Evolutionary conservation across 2,797 vertebrate species (phyloP), one percentile per base, ranked within the genome.

Genomic region (Mallotus villosus): DNA sequence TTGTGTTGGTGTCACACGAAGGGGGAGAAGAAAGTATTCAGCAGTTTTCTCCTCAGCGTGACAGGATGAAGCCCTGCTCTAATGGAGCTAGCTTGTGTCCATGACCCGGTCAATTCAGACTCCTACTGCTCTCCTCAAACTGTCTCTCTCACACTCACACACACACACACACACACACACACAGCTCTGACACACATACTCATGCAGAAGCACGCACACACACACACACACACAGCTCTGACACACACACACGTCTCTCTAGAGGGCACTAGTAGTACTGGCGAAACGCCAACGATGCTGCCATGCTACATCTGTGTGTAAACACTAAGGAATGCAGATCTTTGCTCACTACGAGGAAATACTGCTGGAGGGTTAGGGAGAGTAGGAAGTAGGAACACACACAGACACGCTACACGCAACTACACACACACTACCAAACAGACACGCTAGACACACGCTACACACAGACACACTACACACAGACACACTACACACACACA

Each of bases 1-100:
- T 75, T 71, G 85, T 83, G 80, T 81, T 27, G 74, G 37, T 41
- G 37, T 12, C 37, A 41, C 11, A 11, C 37, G 37, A 41, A 14
- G 11, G 37, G 37, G 37, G 11, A 41, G 11, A 57, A 79, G 71
- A 79, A 81, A 53, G 51, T 53, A n/a, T 53, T 53, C 51, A 53
- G 51, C 51, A n/a, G 51, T 53, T 17, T 1, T 19, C 37, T 6
- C 4, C 49, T 67, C 65, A 67, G 65, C 19, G 21, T 7, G 65
- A 49, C 62, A 63, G 58, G 22, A 41, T 19, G n/a, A 24, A 51
- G 27, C 66, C 32, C 21, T 11, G 17, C 32, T 57, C 57, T 69
- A 69, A 69, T 46, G 57, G 58, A 24, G 22, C 58, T 55, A 25
- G 57, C 57, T 60, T 22, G 6, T 29, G 34, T 60, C 57, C 57